Evolutionary conservation across 2,888 invertebrate species (phyloP).

Genomic region (Lottia gigantea): DNA sequence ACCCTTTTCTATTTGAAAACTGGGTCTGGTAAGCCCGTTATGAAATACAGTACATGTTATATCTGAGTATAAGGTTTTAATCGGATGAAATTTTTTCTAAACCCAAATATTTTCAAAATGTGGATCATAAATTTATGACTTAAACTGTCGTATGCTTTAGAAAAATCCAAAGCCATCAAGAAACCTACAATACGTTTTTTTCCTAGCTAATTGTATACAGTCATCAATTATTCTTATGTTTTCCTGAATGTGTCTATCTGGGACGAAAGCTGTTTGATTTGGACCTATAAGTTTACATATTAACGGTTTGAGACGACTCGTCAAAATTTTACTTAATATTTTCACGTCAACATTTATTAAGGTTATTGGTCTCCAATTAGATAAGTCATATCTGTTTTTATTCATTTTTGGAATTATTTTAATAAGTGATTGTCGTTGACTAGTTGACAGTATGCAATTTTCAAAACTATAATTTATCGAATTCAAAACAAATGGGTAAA

Average conservation of each 20-base stretch:
- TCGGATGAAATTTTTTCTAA: neutral
- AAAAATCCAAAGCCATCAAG: neutral
- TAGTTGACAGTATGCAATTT: neutral
- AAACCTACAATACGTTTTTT: neutral
- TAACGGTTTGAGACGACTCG: neutral
- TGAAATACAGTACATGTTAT: neutral
- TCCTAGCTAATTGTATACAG: neutral
- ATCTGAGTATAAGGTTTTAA: neutral
- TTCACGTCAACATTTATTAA: conserved; percentile 1
- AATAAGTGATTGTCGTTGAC: neutral
- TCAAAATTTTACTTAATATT: neutral
- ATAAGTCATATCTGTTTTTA: neutral
- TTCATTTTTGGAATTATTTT: neutral
- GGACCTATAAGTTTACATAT: neutral
- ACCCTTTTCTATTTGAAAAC: neutral
- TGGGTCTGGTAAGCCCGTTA: neutral
- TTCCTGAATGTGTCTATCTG: neutral
- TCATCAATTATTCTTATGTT: conserved; percentile 1
- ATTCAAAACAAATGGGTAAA: neutral
- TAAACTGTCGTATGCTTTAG: neutral
- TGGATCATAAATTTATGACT: neutral
- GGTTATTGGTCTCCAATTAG: neutral
- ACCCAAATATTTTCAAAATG: neutral
- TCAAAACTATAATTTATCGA: neutral
- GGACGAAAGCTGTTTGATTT: neutral